Evolutionary conservation across 2,113 vertebrate species (phyloP).

Genomic region (chimpanzee (Pan troglodytes)): NHGRI_mPanTro3-v2.1_pri NC_072409.2:72606001-72606500

Average conservation of each 20-base stretch:
- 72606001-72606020: background rate
- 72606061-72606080: background rate
- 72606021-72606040: background rate
- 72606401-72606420: slow-evolving; percentile 1
- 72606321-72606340: background rate
- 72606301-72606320: background rate
- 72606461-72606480: background rate
- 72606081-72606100: background rate
- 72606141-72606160: slow-evolving; percentile 5
- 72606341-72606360: background rate
- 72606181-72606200: background rate
- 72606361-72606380: background rate
- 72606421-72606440: background rate
- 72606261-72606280: background rate
- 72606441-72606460: slow-evolving; percentile 7
- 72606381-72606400: slow-evolving; percentile 6
- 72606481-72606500: background rate
- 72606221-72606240: background rate
- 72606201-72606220: background rate
- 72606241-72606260: background rate
- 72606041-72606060: background rate
- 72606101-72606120: background rate
- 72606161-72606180: background rate
- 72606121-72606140: background rate
- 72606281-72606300: background rate